Evolutionary conservation across 2,797 vertebrate genomes (phyloP).

Genomic region (Eupleurogrammus muticus): DNA sequence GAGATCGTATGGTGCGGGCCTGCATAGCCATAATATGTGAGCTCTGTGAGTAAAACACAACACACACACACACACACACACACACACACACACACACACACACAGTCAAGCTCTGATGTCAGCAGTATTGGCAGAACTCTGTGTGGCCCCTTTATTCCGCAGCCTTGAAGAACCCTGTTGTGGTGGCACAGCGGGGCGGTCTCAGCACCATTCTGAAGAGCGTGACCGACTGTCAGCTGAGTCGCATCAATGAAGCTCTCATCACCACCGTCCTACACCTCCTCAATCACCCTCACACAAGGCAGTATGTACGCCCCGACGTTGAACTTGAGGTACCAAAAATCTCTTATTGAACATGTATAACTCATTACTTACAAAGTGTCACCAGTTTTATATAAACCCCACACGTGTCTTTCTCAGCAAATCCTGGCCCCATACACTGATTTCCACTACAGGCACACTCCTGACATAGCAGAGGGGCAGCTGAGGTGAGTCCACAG

Average conservation of each 20-base stretch:
- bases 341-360: not conserved
- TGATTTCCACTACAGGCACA: conserved; percentile 96
- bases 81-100: conserved; percentile 18
- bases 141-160: conserved; percentile 35
- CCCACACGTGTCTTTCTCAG: conserved; percentile 63
- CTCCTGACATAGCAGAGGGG: conserved; percentile 90
- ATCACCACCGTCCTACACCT: conserved; percentile 94
- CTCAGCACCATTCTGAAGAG: conserved; percentile 94
- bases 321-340: conserved; percentile 90
- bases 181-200: conserved; percentile 91
- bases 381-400: not conserved
- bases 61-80: not conserved
- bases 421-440: conserved; percentile 95
- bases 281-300: conserved; percentile 93
- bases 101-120: not conserved
- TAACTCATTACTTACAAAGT: too few relatives aligned
- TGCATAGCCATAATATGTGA: conserved; percentile 95
- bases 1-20: conserved; percentile 92
- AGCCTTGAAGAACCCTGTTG: conserved; percentile 94
- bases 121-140: conserved; percentile 17
- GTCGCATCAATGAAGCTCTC: conserved; percentile 93
- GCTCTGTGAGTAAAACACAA: conserved; percentile 85
- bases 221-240: conserved; percentile 93
- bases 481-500: conserved; percentile 89
- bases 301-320: conserved; percentile 90